Evolutionary conservation across 2,113 vertebrate species (phyloP).

Genomic region (Pipra filicauda): DNA sequence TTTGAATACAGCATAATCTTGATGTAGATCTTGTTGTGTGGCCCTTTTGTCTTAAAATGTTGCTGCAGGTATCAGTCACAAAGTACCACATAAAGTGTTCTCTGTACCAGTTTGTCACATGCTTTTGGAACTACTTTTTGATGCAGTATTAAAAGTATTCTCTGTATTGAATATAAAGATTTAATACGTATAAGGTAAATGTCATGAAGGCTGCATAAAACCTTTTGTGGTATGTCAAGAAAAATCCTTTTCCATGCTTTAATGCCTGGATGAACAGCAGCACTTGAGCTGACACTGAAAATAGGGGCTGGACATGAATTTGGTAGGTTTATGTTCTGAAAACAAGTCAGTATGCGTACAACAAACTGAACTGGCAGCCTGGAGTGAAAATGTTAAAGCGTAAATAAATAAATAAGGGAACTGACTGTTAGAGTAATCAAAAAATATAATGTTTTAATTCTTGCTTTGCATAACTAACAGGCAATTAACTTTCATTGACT

Average conservation of each 20-base stretch:
- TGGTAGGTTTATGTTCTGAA: neutral
- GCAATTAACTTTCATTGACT: conserved; percentile 63
- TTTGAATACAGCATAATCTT: neutral
- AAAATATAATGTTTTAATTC: conserved; percentile 15
- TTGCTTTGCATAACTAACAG: conserved; percentile 57
- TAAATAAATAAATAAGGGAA: conserved; percentile 49
- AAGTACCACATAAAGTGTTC: neutral
- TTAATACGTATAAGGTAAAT: neutral
- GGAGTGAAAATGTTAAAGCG: neutral
- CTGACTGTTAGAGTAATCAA: conserved; percentile 47
- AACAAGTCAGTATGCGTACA: neutral
- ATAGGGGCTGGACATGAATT: neutral
- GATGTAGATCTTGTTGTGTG: neutral
- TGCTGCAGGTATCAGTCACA: neutral
- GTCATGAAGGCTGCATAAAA: neutral
- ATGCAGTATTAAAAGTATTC: neutral
- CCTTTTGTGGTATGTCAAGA: neutral
- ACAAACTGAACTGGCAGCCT: conserved; percentile 14
- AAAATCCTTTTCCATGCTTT: neutral
- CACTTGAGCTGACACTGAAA: neutral
- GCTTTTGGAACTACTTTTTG: neutral
- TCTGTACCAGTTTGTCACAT: neutral
- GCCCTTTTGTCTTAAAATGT: neutral
- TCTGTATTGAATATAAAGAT: neutral
- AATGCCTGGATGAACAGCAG: neutral